Conservation (phyloP, 2,113 vertebrate genomes). For the Apteryx owenii region DNA sequence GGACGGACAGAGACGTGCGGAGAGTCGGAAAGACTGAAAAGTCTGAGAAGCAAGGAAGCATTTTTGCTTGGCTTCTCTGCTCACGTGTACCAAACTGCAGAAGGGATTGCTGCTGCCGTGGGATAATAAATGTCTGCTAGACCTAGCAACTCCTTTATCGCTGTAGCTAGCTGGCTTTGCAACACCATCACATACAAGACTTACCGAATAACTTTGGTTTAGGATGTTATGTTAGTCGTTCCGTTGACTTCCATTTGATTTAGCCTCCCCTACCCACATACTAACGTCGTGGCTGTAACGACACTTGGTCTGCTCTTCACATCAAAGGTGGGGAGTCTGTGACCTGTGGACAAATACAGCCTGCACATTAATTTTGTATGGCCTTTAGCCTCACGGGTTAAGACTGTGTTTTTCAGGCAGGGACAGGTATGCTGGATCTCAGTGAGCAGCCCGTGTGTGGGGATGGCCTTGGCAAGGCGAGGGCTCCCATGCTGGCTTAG, state of each 20-base stretch:
- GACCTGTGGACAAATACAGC: rapidly evolving
- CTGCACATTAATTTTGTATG: not conserved
- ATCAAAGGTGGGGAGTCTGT: not conserved
- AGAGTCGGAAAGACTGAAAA: not conserved
- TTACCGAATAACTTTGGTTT: not conserved
- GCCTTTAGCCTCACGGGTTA: too few species aligned
- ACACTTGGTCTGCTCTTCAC: rapidly evolving
- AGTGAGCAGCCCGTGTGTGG: rapidly evolving
- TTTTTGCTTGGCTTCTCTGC: slow-evolving; percentile 31
- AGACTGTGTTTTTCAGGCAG: rapidly evolving
- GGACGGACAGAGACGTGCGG: not conserved
- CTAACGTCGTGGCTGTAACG: not conserved
- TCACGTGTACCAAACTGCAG: not conserved
- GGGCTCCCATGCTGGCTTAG: not conserved
- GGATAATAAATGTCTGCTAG: not conserved
- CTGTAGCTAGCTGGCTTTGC: not conserved
- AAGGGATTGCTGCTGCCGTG: not conserved
- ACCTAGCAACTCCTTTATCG: not conserved
- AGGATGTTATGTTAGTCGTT: not conserved
- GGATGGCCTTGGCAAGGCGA: not conserved
- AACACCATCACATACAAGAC: rapidly evolving
- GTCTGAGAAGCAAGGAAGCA: not conserved
- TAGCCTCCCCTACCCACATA: not conserved
- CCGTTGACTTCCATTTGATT: not conserved
- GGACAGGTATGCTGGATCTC: rapidly evolving